Base-by-base conservation (phyloP, 2,113 vertebrate genomes). In the Donacobius atricapilla region DNA sequence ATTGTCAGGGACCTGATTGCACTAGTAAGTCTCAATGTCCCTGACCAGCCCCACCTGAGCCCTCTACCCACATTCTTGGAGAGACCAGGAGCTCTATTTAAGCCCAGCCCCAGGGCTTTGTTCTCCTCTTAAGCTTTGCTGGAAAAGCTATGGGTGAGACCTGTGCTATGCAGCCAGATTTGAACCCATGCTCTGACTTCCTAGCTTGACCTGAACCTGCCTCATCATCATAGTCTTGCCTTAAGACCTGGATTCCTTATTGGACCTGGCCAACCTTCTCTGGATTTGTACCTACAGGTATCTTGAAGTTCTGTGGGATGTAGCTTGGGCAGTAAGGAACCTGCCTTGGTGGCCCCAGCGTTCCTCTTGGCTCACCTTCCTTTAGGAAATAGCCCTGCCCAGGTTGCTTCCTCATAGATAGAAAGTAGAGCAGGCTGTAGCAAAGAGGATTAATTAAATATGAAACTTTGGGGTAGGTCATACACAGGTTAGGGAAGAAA, bases 21-120 rank as follows among this genome's bases (percentile, higher is more conserved):
- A 30, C 51, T 63, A 39, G 2, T 13, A 61, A 33, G 11, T 7
- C 15, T 42, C 60, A 56, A 47, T 40, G n/a, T 24, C 23, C 15
- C 33, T 78, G n/a, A 51, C 6, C 4, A 89, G 15, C 20, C 16
- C 19, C 27, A 60, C 19, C 31, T 47, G 48, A 71, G 12, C 25
- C 48, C 13, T 61, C 23, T 13, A 40, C 7, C 11, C 37, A 42
- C 24, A 19, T 14, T 33, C 5, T 11, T 16, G 21, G 5, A 16
- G 45, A 42, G 15, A 10, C 21, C 28, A 78, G 54, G 31, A 83
- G 37, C 16, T 77, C 53, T 71, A 56, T 93, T 66, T 92, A 87
- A 92, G 70, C 44, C 69, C 54, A 76, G 31, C 15, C 12, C 5
- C n/a, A 28, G 8, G 0, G 0, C 0, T 31, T 47, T 0, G 0